Evolutionary conservation across 2,113 vertebrate genomes (phyloP), one percentile per base, ranked within the genome.

Genomic region (Sterrhoptilus dennistouni): DNA sequence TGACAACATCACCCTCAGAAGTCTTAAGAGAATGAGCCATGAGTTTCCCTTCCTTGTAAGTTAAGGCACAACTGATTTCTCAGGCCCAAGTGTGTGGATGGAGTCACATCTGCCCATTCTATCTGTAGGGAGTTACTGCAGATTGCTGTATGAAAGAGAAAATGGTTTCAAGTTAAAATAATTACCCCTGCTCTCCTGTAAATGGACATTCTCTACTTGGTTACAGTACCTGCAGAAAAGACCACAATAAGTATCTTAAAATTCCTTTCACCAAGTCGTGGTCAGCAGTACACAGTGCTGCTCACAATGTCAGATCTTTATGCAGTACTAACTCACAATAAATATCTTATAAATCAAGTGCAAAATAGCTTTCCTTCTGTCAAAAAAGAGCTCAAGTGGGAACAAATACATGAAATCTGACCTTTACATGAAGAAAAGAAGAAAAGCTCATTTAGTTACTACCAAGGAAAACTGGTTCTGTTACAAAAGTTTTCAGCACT

Each of bases 401-500:
- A 98, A 90, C 57, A 93, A 96, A 96, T 91, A 97, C 95, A 97
- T 50, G 59, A 95, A 97, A 96, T 63, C 59, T 97, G 96, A 97
- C 96, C 97, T 98, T 98, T 97, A 78, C 63, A 81, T 90, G 60
- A 86, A 89, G 44, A 92, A 96, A 93, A 83, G 60, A 86, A 89
- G 44, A 92, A 96, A 93, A 83, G 36, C 60, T 96, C 52, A n/a
- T 79, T 66, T 79, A 87, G 47, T 82, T 95, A 59, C 42, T 56
- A 77, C 63, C 42, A 64, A 91, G 57, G 77, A 91, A 88, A 87
- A 57, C 63, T 92, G 29, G 33, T 69, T 93, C 57, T 80, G 29
- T 87, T 93, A 74, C 52, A 92, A 87, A 87, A 90, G n/a, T 60
- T 82, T 91, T 28, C 65, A 90, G n/a, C 56, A 90, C 36, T 93